These are phyloP conservation scores for Leucoraja ocellata DNA, from an alignment of 2,797 vertebrate genomes.

Conservation along the genomic window DNA sequence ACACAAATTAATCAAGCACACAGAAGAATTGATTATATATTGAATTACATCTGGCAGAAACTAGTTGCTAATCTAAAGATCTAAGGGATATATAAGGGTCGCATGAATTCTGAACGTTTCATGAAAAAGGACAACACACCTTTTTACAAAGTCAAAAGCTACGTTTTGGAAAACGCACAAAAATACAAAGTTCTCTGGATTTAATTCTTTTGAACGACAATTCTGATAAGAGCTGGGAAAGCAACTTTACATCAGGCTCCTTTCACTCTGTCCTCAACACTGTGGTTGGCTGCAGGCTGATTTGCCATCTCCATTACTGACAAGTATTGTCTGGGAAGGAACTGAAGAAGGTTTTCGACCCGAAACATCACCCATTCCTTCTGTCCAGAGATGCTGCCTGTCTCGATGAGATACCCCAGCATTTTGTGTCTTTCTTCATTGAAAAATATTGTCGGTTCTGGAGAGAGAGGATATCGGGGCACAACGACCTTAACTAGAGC, in stretches of 20 bases:
- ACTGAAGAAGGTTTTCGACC: no score
- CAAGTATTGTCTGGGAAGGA: neutral
- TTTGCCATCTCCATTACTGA: neutral
- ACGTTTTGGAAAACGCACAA: neutral
- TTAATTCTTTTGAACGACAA: neutral
- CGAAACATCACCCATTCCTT: no score
- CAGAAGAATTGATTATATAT: neutral
- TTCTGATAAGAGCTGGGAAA: neutral
- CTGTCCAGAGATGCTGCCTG: no score
- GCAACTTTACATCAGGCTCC: neutral
- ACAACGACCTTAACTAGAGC: neutral
- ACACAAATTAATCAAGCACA: neutral
- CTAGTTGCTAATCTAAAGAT: neutral
- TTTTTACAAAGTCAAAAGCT: neutral
- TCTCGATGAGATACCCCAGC: no score
- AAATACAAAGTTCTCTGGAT: neutral
- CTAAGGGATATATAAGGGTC: neutral
- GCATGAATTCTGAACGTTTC: neutral
- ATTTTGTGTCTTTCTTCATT: neutral
- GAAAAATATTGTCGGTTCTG: neutral
- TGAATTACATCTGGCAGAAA: neutral
- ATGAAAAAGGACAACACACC: neutral
- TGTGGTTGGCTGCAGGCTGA: neutral
- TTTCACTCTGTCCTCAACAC: neutral
- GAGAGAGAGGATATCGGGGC: no score